These are phyloP conservation scores for Mormyrus iriodes DNA, from an alignment of 2,113 vertebrate genomes.

Conservation along the genomic window DNA sequence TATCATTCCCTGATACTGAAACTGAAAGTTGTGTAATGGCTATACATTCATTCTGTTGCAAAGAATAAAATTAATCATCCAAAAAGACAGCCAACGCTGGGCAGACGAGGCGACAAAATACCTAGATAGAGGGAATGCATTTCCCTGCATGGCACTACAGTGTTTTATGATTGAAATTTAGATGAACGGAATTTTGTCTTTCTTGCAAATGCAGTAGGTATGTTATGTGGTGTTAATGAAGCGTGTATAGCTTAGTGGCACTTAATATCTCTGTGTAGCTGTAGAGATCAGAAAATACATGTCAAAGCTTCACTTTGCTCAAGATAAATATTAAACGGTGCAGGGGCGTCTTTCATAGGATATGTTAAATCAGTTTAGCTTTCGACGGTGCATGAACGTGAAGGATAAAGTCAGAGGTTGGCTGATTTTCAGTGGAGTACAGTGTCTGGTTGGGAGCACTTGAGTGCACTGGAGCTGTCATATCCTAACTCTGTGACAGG, in stretches of 20 bases:
- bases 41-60: not conserved
- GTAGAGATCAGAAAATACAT: not conserved
- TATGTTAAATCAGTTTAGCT: constrained; percentile 32
- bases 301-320: not conserved
- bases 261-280: not conserved
- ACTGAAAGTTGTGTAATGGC: not conserved
- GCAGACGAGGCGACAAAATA: not conserved
- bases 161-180: not conserved
- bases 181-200: not conserved
- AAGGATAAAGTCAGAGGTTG: not conserved
- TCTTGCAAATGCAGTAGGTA: not conserved
- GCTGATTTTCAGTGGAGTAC: not conserved
- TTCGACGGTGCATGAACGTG: constrained; percentile 22
- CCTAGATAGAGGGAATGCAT: not conserved
- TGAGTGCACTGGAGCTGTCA: not conserved
- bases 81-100: not conserved
- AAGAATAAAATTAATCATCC: not conserved
- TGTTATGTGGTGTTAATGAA: not conserved
- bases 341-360: not conserved
- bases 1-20: not conserved
- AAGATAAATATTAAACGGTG: constrained; percentile 29
- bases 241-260: not conserved
- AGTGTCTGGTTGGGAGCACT: not conserved
- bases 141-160: not conserved
- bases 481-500: not conserved